These are phyloP conservation scores for Hypsibius dujardini DNA, from an alignment of 1,140 invertebrate genomes.

Conservation along the genomic window DNA sequence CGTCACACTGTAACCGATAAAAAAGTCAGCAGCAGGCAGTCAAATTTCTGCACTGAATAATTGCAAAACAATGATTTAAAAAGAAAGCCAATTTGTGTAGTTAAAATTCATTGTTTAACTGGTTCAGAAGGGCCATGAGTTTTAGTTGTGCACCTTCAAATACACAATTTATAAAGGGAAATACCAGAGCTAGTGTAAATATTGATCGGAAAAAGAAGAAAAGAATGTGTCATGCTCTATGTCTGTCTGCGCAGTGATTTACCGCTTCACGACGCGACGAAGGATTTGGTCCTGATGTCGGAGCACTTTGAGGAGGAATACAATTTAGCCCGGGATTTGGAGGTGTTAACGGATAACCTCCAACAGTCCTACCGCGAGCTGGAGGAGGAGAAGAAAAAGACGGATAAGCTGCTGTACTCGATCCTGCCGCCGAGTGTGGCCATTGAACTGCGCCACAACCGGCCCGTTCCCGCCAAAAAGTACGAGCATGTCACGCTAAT, in stretches of 20 bases:
- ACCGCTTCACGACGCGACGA: slow-evolving; percentile 83
- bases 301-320: slow-evolving; percentile 96
- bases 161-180: no score
- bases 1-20: no score
- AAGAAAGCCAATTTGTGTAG: no score
- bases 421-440: slow-evolving; percentile 80
- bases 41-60: no score
- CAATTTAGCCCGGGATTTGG: slow-evolving; percentile 83
- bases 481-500: slow-evolving; percentile 74
- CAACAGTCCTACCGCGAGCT: slow-evolving; percentile 84
- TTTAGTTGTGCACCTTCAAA: no score
- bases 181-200: no score
- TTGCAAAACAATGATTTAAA: no score
- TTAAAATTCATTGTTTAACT: no score
- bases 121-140: no score
- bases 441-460: slow-evolving; percentile 68
- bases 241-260: slow-evolving; percentile 44
- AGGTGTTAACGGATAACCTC: slow-evolving; percentile 83
- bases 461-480: slow-evolving; percentile 63
- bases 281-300: slow-evolving; percentile 85
- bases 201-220: no score
- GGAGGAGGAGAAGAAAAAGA: slow-evolving; percentile 87
- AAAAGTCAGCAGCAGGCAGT: no score
- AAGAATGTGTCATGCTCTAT: no score
- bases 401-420: slow-evolving; percentile 81